phyloP scores from a whole-genome alignment of 2,113 vertebrate genomes.

The Nanger granti region DNA sequence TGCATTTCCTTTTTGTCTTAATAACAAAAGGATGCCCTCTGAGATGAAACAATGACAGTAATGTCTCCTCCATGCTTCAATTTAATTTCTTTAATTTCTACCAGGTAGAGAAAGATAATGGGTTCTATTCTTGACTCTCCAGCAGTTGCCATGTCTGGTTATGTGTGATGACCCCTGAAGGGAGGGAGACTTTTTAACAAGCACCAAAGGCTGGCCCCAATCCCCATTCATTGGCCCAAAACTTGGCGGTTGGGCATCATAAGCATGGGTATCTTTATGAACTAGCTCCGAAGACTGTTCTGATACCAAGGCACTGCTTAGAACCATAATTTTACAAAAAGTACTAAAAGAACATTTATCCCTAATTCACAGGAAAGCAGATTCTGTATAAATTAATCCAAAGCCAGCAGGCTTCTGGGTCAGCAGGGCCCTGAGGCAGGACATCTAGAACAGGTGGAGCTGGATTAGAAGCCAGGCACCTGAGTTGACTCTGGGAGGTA shows the following conservation, averaged over 20 bases:
- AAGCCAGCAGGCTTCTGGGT: background rate
- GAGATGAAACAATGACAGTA: background rate
- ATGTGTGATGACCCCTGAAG: background rate
- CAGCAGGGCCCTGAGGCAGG: background rate
- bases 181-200: background rate
- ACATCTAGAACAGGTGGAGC: background rate
- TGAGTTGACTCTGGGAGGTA: background rate
- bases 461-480: background rate
- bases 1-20: background rate
- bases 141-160: background rate
- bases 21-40: background rate
- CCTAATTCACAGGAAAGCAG: background rate
- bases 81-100: background rate
- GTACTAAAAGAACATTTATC: background rate
- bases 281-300: background rate
- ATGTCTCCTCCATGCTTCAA: background rate
- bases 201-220: background rate
- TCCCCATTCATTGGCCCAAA: background rate
- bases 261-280: background rate
- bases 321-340: background rate
- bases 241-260: background rate
- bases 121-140: background rate
- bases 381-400: background rate
- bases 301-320: background rate
- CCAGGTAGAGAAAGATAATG: background rate